These are phyloP conservation scores for Prosapia bicincta DNA, from an alignment of 2,888 invertebrate genomes.

Conservation along the genomic window DNA sequence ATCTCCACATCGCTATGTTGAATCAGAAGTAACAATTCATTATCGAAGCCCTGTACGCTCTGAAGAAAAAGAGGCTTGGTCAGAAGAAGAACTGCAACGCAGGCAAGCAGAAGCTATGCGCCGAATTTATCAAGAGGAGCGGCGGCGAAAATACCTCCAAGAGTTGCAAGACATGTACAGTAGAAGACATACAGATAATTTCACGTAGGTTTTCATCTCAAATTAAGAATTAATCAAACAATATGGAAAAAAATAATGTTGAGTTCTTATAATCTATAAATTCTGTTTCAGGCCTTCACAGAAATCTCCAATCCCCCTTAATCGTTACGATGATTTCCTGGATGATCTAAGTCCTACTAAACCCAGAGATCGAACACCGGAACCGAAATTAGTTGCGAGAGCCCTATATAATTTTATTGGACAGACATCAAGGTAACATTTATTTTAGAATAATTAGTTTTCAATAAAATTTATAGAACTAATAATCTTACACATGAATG, in stretches of 20 bases:
- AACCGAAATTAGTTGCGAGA: constrained; percentile 75
- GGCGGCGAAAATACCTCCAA: constrained; percentile 85
- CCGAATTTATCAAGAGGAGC: constrained; percentile 83
- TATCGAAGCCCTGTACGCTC: constrained; percentile 85
- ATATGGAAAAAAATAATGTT: no score
- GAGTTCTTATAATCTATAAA: constrained; percentile 3
- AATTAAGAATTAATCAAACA: no score
- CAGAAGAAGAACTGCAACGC: constrained; percentile 83
- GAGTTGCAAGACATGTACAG: constrained; percentile 93
- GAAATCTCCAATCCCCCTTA: constrained; percentile 88
- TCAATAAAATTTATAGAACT: no score
- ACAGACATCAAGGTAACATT: constrained; percentile 56
- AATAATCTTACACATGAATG: no score
- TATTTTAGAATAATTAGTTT: no score
- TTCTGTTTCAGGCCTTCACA: constrained; percentile 64
- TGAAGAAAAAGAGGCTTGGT: constrained; percentile 75
- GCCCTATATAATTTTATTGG: constrained; percentile 91
- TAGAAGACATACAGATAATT: constrained; percentile 90
- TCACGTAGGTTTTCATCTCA: constrained; percentile 66
- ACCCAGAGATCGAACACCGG: constrained; percentile 58
- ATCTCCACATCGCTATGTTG: constrained; percentile 84
- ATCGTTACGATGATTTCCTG: constrained; percentile 87
- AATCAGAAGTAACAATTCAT: constrained; percentile 92
- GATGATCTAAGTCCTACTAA: constrained; percentile 58
- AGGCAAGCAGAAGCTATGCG: constrained; percentile 90